Base-by-base conservation (phyloP, 2,888 invertebrate genomes). In the Pterostichus madidus region DNA sequence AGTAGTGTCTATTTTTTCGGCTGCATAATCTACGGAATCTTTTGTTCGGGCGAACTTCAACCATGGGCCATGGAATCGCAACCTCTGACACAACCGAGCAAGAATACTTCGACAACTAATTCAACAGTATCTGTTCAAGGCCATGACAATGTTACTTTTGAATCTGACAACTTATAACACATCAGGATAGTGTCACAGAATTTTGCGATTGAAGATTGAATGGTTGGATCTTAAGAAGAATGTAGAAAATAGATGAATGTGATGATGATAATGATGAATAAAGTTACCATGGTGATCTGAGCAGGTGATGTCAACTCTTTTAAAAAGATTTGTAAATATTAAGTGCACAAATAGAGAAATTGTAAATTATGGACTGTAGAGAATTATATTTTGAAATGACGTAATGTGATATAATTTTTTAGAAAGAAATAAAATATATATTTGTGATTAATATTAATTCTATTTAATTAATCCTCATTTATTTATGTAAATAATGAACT, bases 1-100 rank as follows among this genome's bases (percentile, higher is more conserved):
- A 95, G 96, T 85, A 92, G 92, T 82, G 93, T 98, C 87, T 98
- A 98, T 88, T 90, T 96, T 0, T 85, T 95, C n/a, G 98, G 98
- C 0, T 96, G 96, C 32, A 88, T 96, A 71, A 90, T 97, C n/a
- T 98, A 97, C 89, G 96, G 95, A 80, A 86, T 94, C 0, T 94
- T 95, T 88, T 95, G 95, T 52, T 96, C 96, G 0, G 98, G 95
- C 0, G 95, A 96, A 85, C 90, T 93, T 3, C 97, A 98, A 88
- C 92, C 94, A 0, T 98, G 98, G 98, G 95, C 95, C 2, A 87
- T 91, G 0, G 92, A 93, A 84, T 84, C 84, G 5, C 77, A 85
- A 80, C 32, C 84, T n/a, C 77, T 85, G 24, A 86, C 84, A 5
- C 80, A 84, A 13, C 52, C 52, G 10, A 53, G 39, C 15, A 75